phyloP scores from a whole-genome alignment of 2,888 invertebrate genomes.

The Litoditis marina region DNA sequence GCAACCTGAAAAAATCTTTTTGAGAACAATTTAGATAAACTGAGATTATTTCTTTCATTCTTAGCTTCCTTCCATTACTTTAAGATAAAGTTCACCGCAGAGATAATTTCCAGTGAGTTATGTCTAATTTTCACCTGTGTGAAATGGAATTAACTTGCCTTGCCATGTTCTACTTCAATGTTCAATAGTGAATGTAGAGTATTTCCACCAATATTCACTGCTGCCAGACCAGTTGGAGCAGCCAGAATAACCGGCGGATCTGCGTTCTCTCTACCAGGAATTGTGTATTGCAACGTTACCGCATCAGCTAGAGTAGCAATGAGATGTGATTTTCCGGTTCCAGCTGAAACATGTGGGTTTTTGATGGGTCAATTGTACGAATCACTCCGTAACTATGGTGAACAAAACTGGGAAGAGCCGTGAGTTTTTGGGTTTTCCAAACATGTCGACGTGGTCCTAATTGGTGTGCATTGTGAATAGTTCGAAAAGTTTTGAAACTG shows the following conservation, averaged over 20 bases:
- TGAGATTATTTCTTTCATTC: background rate
- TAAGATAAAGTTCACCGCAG: too few relatives aligned
- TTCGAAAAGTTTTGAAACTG: too few relatives aligned
- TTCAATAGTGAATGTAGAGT: slow-evolving; percentile 27
- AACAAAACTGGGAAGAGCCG: too few relatives aligned
- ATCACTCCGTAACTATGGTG: too few relatives aligned
- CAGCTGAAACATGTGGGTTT: slow-evolving; percentile 14
- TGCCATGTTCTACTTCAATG: slow-evolving; percentile 15
- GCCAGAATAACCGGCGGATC: slow-evolving; percentile 16
- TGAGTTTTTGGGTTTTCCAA: too few relatives aligned
- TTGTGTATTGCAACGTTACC: slow-evolving; percentile 9
- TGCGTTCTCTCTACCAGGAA: background rate
- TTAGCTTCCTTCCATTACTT: background rate
- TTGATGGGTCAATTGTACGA: too few relatives aligned
- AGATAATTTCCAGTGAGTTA: too few relatives aligned
- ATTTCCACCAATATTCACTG: slow-evolving; percentile 22
- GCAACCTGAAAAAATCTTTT: background rate
- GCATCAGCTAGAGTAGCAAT: slow-evolving; percentile 27
- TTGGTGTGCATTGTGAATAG: too few relatives aligned
- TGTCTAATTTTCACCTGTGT: too few relatives aligned
- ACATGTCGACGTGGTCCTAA: too few relatives aligned
- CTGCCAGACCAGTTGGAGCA: slow-evolving; percentile 34
- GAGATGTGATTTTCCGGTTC: slow-evolving; percentile 27
- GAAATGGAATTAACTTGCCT: background rate
- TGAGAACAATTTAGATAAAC: background rate